Evolutionary conservation across 2,797 vertebrate species (phyloP).

Genomic region (Perodicticus potto): DNA sequence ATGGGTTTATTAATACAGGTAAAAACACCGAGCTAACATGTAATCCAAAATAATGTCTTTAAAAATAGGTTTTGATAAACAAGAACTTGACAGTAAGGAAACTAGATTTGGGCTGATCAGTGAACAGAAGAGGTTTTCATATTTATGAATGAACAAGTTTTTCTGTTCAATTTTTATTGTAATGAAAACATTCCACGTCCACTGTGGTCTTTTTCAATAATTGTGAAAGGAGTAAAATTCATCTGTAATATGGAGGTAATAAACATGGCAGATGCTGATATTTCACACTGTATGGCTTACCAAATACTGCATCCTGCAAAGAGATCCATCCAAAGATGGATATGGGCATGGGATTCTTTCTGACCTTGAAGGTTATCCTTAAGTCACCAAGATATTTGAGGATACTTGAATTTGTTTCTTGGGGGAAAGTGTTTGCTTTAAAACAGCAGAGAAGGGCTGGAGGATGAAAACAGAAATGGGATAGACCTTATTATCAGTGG

Average conservation of each 20-base stretch:
- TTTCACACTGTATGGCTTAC: neutral
- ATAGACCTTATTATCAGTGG: neutral
- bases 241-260: neutral
- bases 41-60: conserved; percentile 36
- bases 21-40: neutral
- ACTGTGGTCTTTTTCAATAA: conserved; percentile 17
- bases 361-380: neutral
- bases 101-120: neutral
- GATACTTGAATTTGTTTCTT: neutral
- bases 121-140: neutral
- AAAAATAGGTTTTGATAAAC: conserved; percentile 8
- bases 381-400: neutral
- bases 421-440: neutral
- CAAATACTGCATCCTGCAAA: neutral
- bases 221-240: neutral
- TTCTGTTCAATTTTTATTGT: conserved; percentile 11
- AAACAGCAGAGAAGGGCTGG: neutral
- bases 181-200: neutral
- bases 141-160: neutral
- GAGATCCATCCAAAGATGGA: neutral
- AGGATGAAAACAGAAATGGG: neutral
- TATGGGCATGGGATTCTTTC: neutral
- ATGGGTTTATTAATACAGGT: neutral
- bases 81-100: neutral
- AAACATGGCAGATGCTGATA: neutral